phyloP scores from a whole-genome alignment of 2,113 vertebrate genomes.

The Aphelocoma coerulescens region DNA sequence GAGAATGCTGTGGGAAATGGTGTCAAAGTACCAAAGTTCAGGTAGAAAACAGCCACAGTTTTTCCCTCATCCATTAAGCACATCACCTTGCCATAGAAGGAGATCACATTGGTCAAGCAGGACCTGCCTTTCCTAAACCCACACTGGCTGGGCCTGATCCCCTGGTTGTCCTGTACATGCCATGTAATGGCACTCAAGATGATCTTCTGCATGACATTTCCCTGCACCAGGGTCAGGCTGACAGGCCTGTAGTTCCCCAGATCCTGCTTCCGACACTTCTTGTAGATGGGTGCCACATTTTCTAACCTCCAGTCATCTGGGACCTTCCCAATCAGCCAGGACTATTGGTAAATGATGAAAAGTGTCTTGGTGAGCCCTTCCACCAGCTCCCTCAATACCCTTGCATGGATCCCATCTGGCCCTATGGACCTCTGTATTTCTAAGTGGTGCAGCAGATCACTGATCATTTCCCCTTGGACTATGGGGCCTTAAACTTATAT shows the following conservation, averaged over 20 bases:
- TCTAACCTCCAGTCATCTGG: neutral
- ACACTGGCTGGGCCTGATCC: neutral
- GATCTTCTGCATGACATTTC: neutral
- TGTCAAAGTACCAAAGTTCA: neutral
- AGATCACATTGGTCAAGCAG: neutral
- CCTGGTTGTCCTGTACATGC: neutral
- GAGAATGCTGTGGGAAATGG: neutral
- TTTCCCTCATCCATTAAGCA: neutral
- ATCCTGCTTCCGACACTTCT: neutral
- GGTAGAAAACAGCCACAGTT: neutral
- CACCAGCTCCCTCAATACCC: neutral
- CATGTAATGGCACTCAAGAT: neutral
- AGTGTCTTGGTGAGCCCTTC: neutral
- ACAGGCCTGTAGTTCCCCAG: neutral
- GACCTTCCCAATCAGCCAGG: neutral
- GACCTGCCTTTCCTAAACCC: neutral
- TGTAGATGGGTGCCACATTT: neutral
- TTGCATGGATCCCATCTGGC: neutral
- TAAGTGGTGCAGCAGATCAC: neutral
- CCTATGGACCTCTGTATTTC: too few species aligned
- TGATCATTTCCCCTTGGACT: neutral
- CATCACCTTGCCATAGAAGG: neutral
- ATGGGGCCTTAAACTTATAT: neutral
- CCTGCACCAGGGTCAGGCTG: neutral
- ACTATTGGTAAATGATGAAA: neutral